Evolutionary conservation across 2,113 vertebrate species (phyloP), one percentile per base, ranked within the genome.

Genomic region (Cebidichthys violaceus): DNA sequence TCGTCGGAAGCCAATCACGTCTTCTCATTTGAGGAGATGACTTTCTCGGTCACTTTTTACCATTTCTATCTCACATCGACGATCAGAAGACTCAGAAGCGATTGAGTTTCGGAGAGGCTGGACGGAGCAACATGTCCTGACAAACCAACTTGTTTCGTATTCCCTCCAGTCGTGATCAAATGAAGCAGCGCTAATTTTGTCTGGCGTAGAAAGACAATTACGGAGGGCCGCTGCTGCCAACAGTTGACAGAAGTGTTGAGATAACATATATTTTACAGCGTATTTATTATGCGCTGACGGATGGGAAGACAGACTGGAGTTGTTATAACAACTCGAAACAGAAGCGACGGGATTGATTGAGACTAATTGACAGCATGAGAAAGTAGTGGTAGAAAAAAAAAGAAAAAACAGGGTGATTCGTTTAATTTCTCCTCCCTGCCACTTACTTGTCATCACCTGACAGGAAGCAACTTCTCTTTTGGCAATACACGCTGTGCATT

Each of bases 371-470:
- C 92, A 93, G 90, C 90, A 86, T 74, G 70, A 70, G 66, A 45
- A 75, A 65, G 66, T 37, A 54, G 57, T n/a, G 15, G 27, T 2
- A 24, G 2, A 29, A n/a, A 62, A n/a, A 62, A 41, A n/a, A 47
- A 52, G 55, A 65, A 70, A 47, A 76, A 70, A 83, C 78, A 52
- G 67, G 71, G 45, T 86, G 86, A 91, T 85, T 74, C 43, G 86
- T 79, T 89, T 88, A 79, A 88, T 87, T 89, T 81, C 83, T 82
- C 54, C 64, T 84, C 86, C 79, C 84, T 89, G 89, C 84, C 92
- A 92, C 83, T 92, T 91, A 91, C 89, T 90, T 92, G 89, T 90
- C 88, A 88, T 91, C 89, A 91, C 87, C 78, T 93, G 92, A 93
- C 92, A 91, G 70, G 88, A 90, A 89, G 81, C 94, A 91, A 81